phyloP scores from a whole-genome alignment of 2,888 invertebrate genomes.

The Drosophila birchii region DNA sequence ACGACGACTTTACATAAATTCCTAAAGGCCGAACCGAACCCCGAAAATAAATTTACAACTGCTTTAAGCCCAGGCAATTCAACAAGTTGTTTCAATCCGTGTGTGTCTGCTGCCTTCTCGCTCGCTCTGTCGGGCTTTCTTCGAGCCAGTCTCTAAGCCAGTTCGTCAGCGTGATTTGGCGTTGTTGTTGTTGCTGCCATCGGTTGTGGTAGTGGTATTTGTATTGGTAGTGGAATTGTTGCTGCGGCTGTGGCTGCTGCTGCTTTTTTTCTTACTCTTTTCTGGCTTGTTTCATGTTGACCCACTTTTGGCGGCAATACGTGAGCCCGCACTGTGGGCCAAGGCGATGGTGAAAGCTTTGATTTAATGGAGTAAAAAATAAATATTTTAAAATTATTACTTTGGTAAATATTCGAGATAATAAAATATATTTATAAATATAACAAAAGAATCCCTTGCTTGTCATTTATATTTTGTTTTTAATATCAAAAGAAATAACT shows the following conservation, averaged over 20 bases:
- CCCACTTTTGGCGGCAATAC: constrained; percentile 76
- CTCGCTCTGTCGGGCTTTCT: constrained; percentile 33
- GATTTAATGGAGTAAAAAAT: background rate
- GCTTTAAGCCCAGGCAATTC: constrained; percentile 37
- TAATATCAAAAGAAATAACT: no score
- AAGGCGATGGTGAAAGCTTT: constrained; percentile 56
- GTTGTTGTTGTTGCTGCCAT: constrained; percentile 61
- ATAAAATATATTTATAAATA: background rate
- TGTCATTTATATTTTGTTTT: background rate
- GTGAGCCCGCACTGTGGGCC: constrained; percentile 71
- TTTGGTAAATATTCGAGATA: background rate
- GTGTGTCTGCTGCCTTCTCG: constrained; percentile 24
- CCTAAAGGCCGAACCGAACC: constrained; percentile 55
- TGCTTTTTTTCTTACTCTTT: constrained; percentile 61
- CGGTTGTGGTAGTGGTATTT: constrained; percentile 25
- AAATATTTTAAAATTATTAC: background rate
- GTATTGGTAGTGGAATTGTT: constrained; percentile 24
- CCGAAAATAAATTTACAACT: constrained; percentile 51
- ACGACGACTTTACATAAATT: constrained; percentile 52
- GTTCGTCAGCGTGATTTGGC: constrained; percentile 75
- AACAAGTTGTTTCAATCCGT: constrained; percentile 35
- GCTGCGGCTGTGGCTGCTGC: constrained; percentile 56
- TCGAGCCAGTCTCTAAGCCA: constrained; percentile 54
- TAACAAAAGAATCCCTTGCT: background rate
- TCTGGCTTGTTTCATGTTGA: constrained; percentile 77